Base-by-base conservation (phyloP, 2,888 invertebrate species). In the Acronicta aceris region DNA sequence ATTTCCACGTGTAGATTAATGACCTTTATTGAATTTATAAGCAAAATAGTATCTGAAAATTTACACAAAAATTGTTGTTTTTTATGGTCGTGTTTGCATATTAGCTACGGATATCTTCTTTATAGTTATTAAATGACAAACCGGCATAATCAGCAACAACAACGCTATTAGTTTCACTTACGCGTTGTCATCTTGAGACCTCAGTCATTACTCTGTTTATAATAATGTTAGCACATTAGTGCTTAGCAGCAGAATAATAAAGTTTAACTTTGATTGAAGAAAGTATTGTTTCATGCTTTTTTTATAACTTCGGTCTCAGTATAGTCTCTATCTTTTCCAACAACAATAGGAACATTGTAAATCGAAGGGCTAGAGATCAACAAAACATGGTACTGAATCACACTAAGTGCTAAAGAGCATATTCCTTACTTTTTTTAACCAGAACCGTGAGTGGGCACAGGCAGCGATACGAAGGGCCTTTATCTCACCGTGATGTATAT, bases 401-500 rank as follows among this genome's bases (percentile, higher is more conserved):
- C 57, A 58, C 63, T 75, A 85, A 89, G 89, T 88, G 89, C 83
- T 85, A 87, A 88, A 85, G 75, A 70, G 57, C 63, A 62, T 75
- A 71, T 73, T 56, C 50, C 74, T 30, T 25, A 64, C 46, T 73
- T 75, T 70, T 74, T 79, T 84, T 83, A 79, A 69, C 63, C 67
- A 67, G 55, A 71, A 79, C 79, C 87, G 87, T 88, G 88, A 89
- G 89, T 86, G 85, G 86, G 83, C 83, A 71, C 83, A 78, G 78
- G 67, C 74, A 79, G 76, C 75, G 79, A 81, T 84, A 83, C 85
- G 81, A 83, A 86, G 85, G 86, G 87, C 87, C 88, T 92, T 94
- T 94, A 94, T 94, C 94, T 93, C 87, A 78, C 74, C 87, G 86
- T 92, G 92, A 93, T 89, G 87, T 91, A 92, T 83, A 84, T 85